phyloP scores from a whole-genome alignment of 2,797 vertebrate genomes.

The Sciaenops ocellatus region DNA sequence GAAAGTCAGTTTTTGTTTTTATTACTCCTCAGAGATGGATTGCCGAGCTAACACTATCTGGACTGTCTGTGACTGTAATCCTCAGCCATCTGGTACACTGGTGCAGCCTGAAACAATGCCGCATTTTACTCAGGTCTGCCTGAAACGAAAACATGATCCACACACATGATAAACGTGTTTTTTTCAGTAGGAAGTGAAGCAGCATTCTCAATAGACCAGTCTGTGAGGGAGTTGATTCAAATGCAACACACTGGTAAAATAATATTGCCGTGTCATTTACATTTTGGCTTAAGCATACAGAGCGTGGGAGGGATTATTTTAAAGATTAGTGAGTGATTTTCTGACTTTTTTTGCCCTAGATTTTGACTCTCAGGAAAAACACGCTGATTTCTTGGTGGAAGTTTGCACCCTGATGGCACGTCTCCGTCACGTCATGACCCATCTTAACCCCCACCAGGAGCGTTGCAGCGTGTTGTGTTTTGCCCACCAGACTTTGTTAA shows the following conservation, averaged over 20 bases:
- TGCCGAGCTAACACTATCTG: constrained; percentile 16
- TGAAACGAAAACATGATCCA: background rate
- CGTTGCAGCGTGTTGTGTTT: too few relatives aligned
- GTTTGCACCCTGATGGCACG: background rate
- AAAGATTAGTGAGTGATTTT: too few relatives aligned
- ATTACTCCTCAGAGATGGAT: constrained; percentile 21
- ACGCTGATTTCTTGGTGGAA: too few relatives aligned
- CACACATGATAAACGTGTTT: background rate
- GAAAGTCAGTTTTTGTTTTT: constrained; percentile 2
- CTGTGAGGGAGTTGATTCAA: background rate
- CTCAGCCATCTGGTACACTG: constrained; percentile 45
- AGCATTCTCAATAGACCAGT: background rate
- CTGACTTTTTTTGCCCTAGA: background rate
- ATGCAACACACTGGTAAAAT: background rate
- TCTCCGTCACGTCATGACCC: too few relatives aligned
- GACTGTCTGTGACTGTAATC: constrained; percentile 51
- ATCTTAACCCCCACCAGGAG: too few relatives aligned
- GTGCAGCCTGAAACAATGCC: constrained; percentile 10
- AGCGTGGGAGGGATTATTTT: background rate
- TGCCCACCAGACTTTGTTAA: too few relatives aligned
- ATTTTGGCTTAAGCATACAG: background rate
- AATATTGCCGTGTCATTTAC: background rate
- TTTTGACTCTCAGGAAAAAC: background rate
- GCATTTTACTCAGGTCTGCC: constrained; percentile 25
- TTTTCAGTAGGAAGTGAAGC: background rate